Conservation (phyloP, 2,113 vertebrate species). For the Emydura subglobosa region DNA sequence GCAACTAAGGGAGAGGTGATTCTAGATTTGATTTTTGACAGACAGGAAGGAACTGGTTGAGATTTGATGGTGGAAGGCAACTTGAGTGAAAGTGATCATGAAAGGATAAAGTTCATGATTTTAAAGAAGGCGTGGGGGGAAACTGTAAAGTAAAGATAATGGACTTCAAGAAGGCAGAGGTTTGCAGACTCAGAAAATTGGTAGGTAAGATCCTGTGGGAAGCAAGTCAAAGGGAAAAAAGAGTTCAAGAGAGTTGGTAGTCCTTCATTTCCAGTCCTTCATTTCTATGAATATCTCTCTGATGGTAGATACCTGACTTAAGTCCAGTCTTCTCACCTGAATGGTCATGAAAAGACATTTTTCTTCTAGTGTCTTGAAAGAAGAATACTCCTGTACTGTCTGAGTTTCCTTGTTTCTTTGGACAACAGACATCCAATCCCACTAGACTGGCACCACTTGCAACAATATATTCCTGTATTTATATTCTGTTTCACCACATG, state of each 20-base stretch:
- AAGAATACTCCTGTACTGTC: not conserved
- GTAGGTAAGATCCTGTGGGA: no score
- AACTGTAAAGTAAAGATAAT: no score
- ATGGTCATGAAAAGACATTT: not conserved
- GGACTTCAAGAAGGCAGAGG: no score
- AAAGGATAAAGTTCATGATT: not conserved
- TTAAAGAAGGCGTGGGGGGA: not conserved
- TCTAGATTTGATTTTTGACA: not conserved
- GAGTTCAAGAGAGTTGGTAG: not conserved
- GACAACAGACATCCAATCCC: slow-evolving; percentile 51
- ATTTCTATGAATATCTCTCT: not conserved
- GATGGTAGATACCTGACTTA: not conserved
- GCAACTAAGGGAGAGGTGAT: not conserved
- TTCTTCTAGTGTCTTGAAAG: slow-evolving; percentile 15
- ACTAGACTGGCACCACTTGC: slow-evolving; percentile 53
- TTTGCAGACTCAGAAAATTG: no score
- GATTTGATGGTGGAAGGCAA: not conserved
- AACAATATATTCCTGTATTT: slow-evolving; percentile 34
- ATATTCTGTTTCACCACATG: slow-evolving; percentile 38
- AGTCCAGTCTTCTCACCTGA: not conserved
- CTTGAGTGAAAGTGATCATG: not conserved
- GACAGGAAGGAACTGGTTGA: not conserved
- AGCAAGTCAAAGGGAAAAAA: no score
- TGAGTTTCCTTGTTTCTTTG: not conserved
- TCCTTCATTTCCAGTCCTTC: not conserved